A percentile compares a stretch with the other conserved stretches of the same genome.
Evolutionary conservation across 1,140 invertebrate genomes (phyloP).

Genomic region (Parasteatoda tepidariorum): DNA sequence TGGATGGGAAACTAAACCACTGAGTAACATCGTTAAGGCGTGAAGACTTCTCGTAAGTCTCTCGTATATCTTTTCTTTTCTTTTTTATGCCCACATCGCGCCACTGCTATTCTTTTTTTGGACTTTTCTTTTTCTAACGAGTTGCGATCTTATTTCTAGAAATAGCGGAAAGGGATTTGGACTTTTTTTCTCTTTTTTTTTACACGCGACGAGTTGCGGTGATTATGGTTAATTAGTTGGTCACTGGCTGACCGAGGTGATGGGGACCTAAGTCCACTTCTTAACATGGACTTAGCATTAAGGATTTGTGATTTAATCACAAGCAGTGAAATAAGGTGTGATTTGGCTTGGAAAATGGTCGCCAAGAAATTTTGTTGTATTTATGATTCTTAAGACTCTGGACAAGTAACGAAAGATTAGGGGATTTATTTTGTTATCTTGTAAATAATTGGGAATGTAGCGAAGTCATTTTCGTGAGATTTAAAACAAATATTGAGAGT

Average conservation of each 20-base stretch:
- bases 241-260: neutral
- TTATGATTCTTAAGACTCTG: too few species aligned
- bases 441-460: too few species aligned
- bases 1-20: slow-evolving; percentile 59
- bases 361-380: too few species aligned
- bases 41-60: slow-evolving; percentile 52
- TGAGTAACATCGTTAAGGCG: slow-evolving; percentile 58
- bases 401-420: too few species aligned
- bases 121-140: slow-evolving; percentile 49
- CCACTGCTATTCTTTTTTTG: slow-evolving; percentile 9
- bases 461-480: too few species aligned
- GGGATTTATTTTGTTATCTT: too few species aligned
- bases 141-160: slow-evolving; percentile 44
- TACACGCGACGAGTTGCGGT: neutral
- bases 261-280: neutral
- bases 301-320: neutral
- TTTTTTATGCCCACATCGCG: neutral
- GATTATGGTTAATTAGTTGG: slow-evolving; percentile 45
- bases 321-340: too few species aligned
- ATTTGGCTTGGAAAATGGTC: too few species aligned
- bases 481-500: too few species aligned
- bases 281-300: slow-evolving; percentile 20
- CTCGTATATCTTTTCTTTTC: slow-evolving; percentile 49
- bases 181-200: slow-evolving; percentile 17
- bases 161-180: slow-evolving; percentile 4